Conservation (phyloP, 1,140 invertebrate genomes). For the Dendroctonus ponderosae region DNA sequence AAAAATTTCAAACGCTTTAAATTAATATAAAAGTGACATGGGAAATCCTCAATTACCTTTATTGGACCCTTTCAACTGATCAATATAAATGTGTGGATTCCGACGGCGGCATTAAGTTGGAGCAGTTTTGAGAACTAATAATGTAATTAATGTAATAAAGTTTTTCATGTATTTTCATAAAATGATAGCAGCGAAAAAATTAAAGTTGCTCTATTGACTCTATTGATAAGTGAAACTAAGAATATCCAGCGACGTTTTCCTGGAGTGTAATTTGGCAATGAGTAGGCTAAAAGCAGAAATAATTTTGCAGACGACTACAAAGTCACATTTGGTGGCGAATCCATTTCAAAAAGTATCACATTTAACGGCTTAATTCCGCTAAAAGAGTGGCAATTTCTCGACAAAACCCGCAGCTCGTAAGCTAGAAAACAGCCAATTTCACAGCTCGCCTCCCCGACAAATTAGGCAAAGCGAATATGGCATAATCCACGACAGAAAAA, state of each 20-base stretch:
- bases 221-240: no score
- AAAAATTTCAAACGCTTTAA: no score
- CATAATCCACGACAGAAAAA: slow-evolving; percentile 24
- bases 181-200: no score
- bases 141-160: no score
- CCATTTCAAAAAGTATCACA: slow-evolving; percentile 1
- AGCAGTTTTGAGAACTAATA: no score
- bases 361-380: slow-evolving; percentile 13
- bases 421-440: slow-evolving; percentile 24
- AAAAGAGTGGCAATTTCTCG: slow-evolving; percentile 21
- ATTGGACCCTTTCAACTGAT: no score
- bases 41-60: no score
- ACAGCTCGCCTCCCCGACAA: slow-evolving; percentile 21
- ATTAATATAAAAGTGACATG: no score
- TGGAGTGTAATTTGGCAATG: not conserved
- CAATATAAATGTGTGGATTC: no score
- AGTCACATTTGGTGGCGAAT: not conserved
- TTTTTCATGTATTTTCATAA: no score
- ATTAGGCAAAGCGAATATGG: slow-evolving; percentile 24
- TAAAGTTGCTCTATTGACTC: no score
- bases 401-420: slow-evolving; percentile 13
- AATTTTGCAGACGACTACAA: not conserved
- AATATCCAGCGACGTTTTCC: not conserved
- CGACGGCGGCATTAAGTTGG: no score
- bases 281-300: not conserved